A percentile compares a stretch with the other conserved stretches of the same genome.
These are phyloP conservation scores for Abscondita cerata DNA, from an alignment of 2,888 invertebrate genomes.

Conservation along the genomic window DNA sequence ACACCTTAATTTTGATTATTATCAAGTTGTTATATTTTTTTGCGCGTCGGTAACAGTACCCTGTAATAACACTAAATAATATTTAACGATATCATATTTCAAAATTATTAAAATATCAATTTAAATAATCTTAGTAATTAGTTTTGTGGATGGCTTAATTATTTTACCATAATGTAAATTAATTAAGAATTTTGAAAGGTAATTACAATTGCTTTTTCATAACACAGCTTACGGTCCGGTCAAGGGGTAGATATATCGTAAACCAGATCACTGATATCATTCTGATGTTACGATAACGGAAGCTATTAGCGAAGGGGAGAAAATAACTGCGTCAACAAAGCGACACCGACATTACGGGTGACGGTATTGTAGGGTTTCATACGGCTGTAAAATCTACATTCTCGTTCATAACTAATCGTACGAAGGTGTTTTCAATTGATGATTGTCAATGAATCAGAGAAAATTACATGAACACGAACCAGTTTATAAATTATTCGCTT, in stretches of 20 bases:
- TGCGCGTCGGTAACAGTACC: slow-evolving; percentile 4
- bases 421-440: slow-evolving; percentile 27
- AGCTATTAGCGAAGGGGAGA: slow-evolving; percentile 49
- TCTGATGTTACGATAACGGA: slow-evolving; percentile 49
- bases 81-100: no score
- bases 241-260: slow-evolving; percentile 49
- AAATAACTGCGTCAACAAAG: slow-evolving; percentile 49
- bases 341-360: slow-evolving; percentile 27
- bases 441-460: background rate
- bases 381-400: slow-evolving; percentile 32
- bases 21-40: slow-evolving; percentile 47
- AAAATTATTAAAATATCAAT: no score
- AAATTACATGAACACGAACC: no score
- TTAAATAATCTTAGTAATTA: no score
- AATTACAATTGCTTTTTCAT: slow-evolving; percentile 36
- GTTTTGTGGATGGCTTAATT: no score
- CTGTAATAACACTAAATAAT: no score
- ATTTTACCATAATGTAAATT: no score
- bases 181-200: no score
- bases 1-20: slow-evolving; percentile 57
- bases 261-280: slow-evolving; percentile 51
- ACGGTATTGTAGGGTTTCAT: slow-evolving; percentile 35
- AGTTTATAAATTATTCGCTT: no score
- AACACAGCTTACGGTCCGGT: slow-evolving; percentile 43
- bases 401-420: slow-evolving; percentile 39